Conservation (phyloP, 2,888 invertebrate genomes). For the Hirtodrosophila trivittata region DNA sequence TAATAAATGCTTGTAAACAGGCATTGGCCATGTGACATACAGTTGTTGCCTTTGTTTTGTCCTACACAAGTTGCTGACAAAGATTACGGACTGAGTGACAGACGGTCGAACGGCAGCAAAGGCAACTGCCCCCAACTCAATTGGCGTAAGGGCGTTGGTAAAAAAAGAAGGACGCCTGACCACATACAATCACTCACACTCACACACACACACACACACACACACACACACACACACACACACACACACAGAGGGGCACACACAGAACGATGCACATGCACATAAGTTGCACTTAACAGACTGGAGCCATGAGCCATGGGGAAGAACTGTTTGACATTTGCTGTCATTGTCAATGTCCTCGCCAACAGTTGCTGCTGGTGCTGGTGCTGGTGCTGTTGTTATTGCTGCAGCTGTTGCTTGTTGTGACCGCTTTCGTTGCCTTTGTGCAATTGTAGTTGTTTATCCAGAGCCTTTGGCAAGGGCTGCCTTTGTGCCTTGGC, state of each 20-base stretch:
- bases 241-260: not conserved
- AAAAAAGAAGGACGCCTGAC: constrained; percentile 16
- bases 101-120: not conserved
- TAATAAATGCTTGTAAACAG: constrained; percentile 11
- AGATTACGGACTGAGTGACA: constrained; percentile 35
- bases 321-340: constrained; percentile 71
- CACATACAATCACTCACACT: constrained; percentile 11
- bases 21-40: constrained; percentile 11
- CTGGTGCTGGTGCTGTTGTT: constrained; percentile 6
- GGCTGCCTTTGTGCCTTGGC: constrained; percentile 48
- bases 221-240: constrained; percentile 2
- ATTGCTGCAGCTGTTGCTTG: constrained; percentile 18
- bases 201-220: constrained; percentile 4
- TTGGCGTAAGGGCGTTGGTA: not conserved
- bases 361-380: constrained; percentile 40
- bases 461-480: constrained; percentile 34
- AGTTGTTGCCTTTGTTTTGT: constrained; percentile 45
- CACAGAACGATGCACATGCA: not conserved
- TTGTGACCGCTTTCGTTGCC: constrained; percentile 38
- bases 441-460: constrained; percentile 60
- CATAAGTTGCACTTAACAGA: constrained; percentile 42
- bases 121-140: too few species aligned
- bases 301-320: constrained; percentile 34
- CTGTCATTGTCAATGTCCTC: constrained; percentile 70
- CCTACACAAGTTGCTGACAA: constrained; percentile 50